Conservation (phyloP, 2,888 invertebrate genomes). For the Leptura quadrifasciata region DNA sequence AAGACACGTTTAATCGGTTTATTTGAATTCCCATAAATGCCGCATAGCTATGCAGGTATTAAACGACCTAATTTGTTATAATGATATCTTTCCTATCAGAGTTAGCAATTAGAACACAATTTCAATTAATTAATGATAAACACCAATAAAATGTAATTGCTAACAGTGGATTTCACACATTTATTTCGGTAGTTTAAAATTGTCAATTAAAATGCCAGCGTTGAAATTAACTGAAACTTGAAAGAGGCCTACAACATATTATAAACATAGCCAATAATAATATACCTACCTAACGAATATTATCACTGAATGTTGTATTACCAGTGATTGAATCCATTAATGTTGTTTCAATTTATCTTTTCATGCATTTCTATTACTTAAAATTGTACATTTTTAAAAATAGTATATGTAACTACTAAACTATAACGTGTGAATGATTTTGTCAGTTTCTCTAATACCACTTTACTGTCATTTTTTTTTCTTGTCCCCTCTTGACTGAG, state of each 20-base stretch:
- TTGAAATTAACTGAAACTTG: background rate
- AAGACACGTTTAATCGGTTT: conserved; percentile 30
- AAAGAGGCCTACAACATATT: background rate
- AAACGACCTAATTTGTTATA: conserved; percentile 31
- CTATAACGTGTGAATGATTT: too few species aligned
- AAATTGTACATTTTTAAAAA: too few species aligned
- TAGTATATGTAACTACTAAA: too few species aligned
- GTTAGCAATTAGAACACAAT: conserved; percentile 33
- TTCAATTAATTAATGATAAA: conserved; percentile 18
- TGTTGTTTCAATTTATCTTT: too few species aligned
- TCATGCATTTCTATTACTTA: too few species aligned
- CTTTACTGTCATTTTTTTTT: too few species aligned
- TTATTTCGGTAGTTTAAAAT: conserved; percentile 2
- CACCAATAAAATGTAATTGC: conserved; percentile 5
- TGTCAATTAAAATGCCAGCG: background rate
- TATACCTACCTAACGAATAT: too few species aligned
- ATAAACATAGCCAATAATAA: too few species aligned
- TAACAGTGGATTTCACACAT: conserved; percentile 5
- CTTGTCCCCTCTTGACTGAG: too few species aligned
- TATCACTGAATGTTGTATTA: too few species aligned
- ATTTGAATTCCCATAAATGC: conserved; percentile 22
- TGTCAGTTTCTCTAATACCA: too few species aligned
- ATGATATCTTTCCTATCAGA: conserved; percentile 18
- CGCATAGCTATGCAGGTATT: conserved; percentile 15
- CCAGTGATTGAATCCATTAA: too few species aligned